phyloP scores from a whole-genome alignment of 2,113 vertebrate genomes.

The Monopterus albus region DNA sequence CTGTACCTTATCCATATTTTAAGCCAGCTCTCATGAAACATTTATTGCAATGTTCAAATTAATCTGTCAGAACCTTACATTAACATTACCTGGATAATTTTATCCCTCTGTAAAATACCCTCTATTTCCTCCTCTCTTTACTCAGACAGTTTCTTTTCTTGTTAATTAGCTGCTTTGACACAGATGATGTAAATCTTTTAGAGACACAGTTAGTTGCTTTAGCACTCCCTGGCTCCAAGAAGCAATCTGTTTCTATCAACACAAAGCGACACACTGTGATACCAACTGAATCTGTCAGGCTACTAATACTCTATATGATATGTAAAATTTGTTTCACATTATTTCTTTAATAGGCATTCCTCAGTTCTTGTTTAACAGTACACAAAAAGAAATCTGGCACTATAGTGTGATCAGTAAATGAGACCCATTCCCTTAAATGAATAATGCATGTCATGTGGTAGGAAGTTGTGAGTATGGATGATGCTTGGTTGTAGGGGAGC shows the following conservation, averaged over 20 bases:
- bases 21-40: no score
- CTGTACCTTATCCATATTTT: no score
- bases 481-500: constrained; percentile 1
- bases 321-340: background rate
- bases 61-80: constrained; percentile 11
- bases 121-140: constrained; percentile 5
- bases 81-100: constrained; percentile 7
- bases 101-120: background rate
- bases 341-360: constrained; percentile 3
- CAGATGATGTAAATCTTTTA: constrained; percentile 51
- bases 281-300: constrained; percentile 16
- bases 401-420: constrained; percentile 3
- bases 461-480: constrained; percentile 7
- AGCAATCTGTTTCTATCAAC: constrained; percentile 63
- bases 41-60: no score
- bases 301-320: constrained; percentile 9
- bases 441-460: background rate
- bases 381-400: constrained; percentile 1
- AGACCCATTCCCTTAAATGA: constrained; percentile 14
- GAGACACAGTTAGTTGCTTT: constrained; percentile 55
- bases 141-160: constrained; percentile 30
- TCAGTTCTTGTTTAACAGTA: background rate
- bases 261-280: constrained; percentile 32
- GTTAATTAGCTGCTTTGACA: constrained; percentile 64
- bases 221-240: constrained; percentile 33